Conservation (phyloP, 2,888 invertebrate genomes). For the Drosophila infuscata region DNA sequence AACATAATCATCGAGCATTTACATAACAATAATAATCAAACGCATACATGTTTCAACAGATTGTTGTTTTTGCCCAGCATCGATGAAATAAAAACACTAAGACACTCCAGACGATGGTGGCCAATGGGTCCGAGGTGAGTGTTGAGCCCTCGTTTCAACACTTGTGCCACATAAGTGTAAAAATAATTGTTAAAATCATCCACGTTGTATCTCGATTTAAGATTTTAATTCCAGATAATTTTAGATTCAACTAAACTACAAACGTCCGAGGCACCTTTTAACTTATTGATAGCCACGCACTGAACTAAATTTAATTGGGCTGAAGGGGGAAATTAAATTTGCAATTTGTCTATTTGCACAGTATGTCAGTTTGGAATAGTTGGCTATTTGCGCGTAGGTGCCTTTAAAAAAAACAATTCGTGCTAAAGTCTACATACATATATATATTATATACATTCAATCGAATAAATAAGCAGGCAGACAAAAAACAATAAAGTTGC, state of each 20-base stretch:
- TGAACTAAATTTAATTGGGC: conserved; percentile 21
- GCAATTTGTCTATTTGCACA: conserved; percentile 17
- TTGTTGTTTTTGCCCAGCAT: conserved; percentile 35
- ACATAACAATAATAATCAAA: conserved; percentile 24
- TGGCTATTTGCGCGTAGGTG: conserved; percentile 49
- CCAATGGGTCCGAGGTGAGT: conserved; percentile 56
- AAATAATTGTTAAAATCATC: background rate
- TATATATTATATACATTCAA: conserved; percentile 18
- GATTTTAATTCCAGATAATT: conserved; percentile 2
- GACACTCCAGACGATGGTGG: conserved; percentile 13
- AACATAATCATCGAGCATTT: conserved; percentile 37
- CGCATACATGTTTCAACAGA: conserved; percentile 36
- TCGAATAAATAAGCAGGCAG: conserved; percentile 53
- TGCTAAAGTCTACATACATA: conserved; percentile 33
- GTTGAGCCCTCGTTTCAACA: conserved; percentile 58
- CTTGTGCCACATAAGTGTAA: conserved; percentile 29
- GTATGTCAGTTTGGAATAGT: conserved; percentile 29
- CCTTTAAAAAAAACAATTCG: conserved; percentile 53
- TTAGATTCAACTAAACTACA: conserved; percentile 27
- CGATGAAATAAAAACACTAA: conserved; percentile 40
- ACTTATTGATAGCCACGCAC: conserved; percentile 32
- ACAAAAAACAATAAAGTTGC: conserved; percentile 45
- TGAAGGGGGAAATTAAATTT: conserved; percentile 24
- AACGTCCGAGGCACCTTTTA: background rate
- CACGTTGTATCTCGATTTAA: background rate